Evolutionary conservation across 2,888 invertebrate genomes (phyloP), one percentile per base, ranked within the genome.

Genomic region (Torymus texanus): DNA sequence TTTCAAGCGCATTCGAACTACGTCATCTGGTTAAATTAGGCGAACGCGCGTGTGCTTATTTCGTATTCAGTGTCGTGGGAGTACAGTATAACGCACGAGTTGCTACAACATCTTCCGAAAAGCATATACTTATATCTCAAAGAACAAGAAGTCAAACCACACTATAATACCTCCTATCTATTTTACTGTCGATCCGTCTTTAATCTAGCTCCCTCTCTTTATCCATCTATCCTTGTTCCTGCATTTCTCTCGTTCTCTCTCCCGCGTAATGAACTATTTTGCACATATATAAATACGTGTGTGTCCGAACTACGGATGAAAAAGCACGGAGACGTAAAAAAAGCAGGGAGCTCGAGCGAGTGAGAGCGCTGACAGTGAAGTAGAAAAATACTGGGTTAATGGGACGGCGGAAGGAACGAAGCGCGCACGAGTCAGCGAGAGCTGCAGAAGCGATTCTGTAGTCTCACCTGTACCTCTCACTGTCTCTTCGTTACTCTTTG

Each of bases 311-410:
- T 10, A 2, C 51, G 14, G 18, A 50, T 4, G 29, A 29, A 18
- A 51, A 59, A 41, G 61, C 2, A 24, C 51, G 65, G n/a, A 56
- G 11, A 21, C 21, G 14, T 29, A 51, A 75, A 56, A 51, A 41
- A 65, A 56, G 16, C 21, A 72, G 29, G 18, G 8, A 61, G 11
- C 29, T 13, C 51, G 3, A 24, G 56, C 16, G 41, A 41, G 10
- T 21, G 18, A n/a, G 51, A 50, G 1, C 41, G 51, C 58, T 8
- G 59, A 65, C 50, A 16, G 65, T 67, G 67, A 75, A 70, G 74
- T 70, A 75, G 63, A 70, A 72, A 75, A 72, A 72, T 76, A 80
- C 72, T 80, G 76, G 79, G 79, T 80, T 80, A 80, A 80, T 79
- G 75, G 79, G 75, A 61, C 61, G 75, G 55, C 71, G 56, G 71